These are phyloP conservation scores for Coenonympha glycerion DNA, from an alignment of 2,888 invertebrate genomes.

Conservation along the genomic window DNA sequence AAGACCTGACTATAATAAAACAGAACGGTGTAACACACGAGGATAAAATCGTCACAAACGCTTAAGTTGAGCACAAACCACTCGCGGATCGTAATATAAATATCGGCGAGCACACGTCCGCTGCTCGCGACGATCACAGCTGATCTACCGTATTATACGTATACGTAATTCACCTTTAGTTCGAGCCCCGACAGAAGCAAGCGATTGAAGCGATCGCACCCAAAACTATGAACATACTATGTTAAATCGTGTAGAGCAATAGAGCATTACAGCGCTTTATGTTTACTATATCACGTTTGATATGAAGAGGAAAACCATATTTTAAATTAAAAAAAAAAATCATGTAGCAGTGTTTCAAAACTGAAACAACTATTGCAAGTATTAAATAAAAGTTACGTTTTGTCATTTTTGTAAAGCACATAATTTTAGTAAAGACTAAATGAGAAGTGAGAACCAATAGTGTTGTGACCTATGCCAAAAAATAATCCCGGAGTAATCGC, in stretches of 20 bases:
- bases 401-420: no score
- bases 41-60: slow-evolving; percentile 24
- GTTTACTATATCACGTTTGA: slow-evolving; percentile 30
- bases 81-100: slow-evolving; percentile 37
- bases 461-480: no score
- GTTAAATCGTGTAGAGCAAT: slow-evolving; percentile 19
- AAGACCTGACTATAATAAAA: slow-evolving; percentile 18
- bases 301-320: slow-evolving; percentile 15
- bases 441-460: no score
- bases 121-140: slow-evolving; percentile 44
- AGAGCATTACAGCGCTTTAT: slow-evolving; percentile 28
- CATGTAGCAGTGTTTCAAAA: not conserved
- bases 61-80: slow-evolving; percentile 37
- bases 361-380: not conserved
- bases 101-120: slow-evolving; percentile 42
- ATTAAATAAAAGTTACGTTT: not conserved
- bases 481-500: no score
- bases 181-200: slow-evolving; percentile 26
- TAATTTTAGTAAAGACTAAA: no score
- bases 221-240: slow-evolving; percentile 13
- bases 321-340: not conserved
- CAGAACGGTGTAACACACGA: slow-evolving; percentile 17
- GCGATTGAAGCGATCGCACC: slow-evolving; percentile 33
- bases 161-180: slow-evolving; percentile 35
- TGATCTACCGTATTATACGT: slow-evolving; percentile 55